Evolutionary conservation across 2,888 invertebrate genomes (phyloP), one percentile per base, ranked within the genome.

Genomic region (Gymnosoma rotundatum): DNA sequence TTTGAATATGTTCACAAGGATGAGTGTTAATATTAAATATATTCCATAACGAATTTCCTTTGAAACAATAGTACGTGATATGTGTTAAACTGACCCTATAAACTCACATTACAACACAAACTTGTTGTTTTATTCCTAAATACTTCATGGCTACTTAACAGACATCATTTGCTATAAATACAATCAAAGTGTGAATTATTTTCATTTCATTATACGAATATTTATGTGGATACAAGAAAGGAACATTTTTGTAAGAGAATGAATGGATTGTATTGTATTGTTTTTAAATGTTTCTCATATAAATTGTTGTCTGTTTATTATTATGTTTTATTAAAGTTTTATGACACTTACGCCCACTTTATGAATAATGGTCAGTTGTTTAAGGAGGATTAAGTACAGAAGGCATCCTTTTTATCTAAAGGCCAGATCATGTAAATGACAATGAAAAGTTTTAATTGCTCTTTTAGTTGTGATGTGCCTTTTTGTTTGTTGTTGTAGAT

Each of bases 101-200:
- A 38, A 66, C 52, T 45, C 36, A 32, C 32, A 32, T 14, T 42
- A 52, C 25, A n/a, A 1, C 2, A 69, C 48, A 48, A 36, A 60
- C 16, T 54, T 25, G 6, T 42, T 61, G 32, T 69, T 69, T 78
- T 81, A 81, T 84, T 74, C 64, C 64, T 74, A 81, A 81, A 84
- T 84, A 78, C 81, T 81, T 84, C 73, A 81, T 81, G 78, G 81
- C 81, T 78, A 81, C 81, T 84, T 81, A 84, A 66, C 78, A 73
- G 83, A 67, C 73, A 73, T 78, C 72, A 76, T 80, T 75, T 83
- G 67, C 63, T 76, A 73, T 80, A 73, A 81, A 78, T 84, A 73
- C 63, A 67, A 78, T 84, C 76, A 84, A 81, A 80, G 81, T 84
- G 76, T 81, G 76, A 84, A 84, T 76, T 84, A 84, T 80, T 81